phyloP scores from a whole-genome alignment of 2,797 vertebrate species.

The Philypnodon macrostomus region DNA sequence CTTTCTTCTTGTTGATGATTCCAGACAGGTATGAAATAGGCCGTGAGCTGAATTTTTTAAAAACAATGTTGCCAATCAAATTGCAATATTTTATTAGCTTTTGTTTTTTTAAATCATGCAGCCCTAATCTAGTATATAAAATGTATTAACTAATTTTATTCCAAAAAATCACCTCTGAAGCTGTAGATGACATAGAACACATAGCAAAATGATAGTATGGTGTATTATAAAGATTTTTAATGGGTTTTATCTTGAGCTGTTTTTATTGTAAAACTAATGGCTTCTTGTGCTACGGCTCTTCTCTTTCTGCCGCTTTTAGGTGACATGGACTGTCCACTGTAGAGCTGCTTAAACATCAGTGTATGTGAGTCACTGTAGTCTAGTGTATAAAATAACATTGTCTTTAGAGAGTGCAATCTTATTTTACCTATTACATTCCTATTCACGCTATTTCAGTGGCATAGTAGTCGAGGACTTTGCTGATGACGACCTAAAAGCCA shows the following conservation, averaged over 20 bases:
- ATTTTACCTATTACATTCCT: constrained; percentile 62
- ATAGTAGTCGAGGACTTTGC: constrained; percentile 5
- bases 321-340: constrained; percentile 1
- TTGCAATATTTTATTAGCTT: no score
- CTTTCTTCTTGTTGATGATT: no score
- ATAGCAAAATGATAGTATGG: constrained; percentile 11
- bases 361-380: not conserved
- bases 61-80: no score
- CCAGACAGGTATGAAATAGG: no score
- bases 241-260: constrained; percentile 2
- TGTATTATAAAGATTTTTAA: constrained; percentile 26
- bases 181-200: constrained; percentile 7
- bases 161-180: not conserved
- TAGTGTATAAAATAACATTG: not conserved
- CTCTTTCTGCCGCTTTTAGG: constrained; percentile 12
- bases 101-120: no score
- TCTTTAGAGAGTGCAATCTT: not conserved
- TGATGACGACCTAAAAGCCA: constrained; percentile 56
- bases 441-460: constrained; percentile 11
- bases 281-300: constrained; percentile 8
- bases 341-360: not conserved
- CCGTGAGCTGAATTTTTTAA: no score
- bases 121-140: no score
- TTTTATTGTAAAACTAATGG: constrained; percentile 11
- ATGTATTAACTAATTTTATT: no score